Base-by-base conservation (phyloP, 2,113 vertebrate genomes). In the Alces alces region DNA sequence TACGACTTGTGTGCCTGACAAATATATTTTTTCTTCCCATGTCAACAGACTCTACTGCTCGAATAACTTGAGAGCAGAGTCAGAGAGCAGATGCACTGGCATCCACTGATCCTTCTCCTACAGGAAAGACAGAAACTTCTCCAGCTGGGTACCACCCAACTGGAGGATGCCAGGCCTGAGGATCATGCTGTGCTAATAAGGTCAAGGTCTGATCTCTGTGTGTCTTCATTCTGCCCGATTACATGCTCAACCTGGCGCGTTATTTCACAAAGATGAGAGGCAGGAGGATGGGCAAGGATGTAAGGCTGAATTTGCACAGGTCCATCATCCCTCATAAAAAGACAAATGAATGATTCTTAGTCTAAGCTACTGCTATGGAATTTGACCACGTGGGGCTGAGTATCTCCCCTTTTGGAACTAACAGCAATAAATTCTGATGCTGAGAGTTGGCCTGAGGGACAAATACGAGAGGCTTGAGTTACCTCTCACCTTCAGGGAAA, bases 151-250 rank as follows among this genome's bases (percentile, higher is more conserved):
- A 54, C 39, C 10, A 39, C 91, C 76, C 76, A 54, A 16, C 55
- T 90, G 91, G 61, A 85, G 52, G 83, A 76, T 89, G 73, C 84
- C 88, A 84, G 57, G 36, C 45, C 82, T 52, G 54, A 54, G 16
- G 94, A 84, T 79, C 94, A 89, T 0, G 47, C 98, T 94, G 94
- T 28, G 94, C 39, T 92, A 80, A 93, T 95, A 97, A 97, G 96
- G 96, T 86, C 95, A 97, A 54, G 27, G 58, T 94, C 93, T 97
- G 96, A 96, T 97, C 66, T 30, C n/a, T 54, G 52, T 50, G 25
- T 85, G 91, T 82, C 84, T 93, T 60, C n/a, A 25, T 84, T 94
- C 57, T 84, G 70, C 52, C 58, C 1, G 11, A 57, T 30, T 76
- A 66, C 66, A 92, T 39, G 64, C 43, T 76, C 93, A 87, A 76